Conservation (phyloP, 1,140 invertebrate genomes). For the Drosophila lowei region DNA sequence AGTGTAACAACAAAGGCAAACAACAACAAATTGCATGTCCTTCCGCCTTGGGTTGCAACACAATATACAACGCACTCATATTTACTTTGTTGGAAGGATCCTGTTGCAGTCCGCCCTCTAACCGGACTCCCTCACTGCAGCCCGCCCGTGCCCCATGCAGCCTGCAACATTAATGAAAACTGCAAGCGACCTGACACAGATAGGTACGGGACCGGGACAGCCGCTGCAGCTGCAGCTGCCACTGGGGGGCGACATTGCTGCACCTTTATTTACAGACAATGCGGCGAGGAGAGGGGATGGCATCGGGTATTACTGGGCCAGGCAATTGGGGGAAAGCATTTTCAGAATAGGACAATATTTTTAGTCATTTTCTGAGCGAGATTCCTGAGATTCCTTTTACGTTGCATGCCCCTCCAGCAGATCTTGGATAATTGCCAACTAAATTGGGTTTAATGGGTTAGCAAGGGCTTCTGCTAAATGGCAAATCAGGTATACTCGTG, state of each 20-base stretch:
- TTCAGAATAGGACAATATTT: conserved; percentile 44
- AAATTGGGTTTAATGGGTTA: conserved; percentile 40
- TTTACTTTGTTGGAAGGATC: conserved; percentile 61
- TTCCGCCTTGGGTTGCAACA: conserved; percentile 75
- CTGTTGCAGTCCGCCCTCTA: conserved; percentile 19
- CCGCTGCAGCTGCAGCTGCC: conserved; percentile 1
- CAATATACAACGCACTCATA: conserved; percentile 77
- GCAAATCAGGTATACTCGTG: not conserved
- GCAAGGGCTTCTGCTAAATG: conserved; percentile 20
- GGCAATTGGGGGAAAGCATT: conserved; percentile 17
- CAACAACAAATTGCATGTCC: conserved; percentile 80
- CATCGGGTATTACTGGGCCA: not conserved
- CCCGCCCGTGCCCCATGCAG: conserved; percentile 16
- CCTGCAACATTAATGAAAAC: conserved; percentile 72
- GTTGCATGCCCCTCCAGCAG: conserved; percentile 10
- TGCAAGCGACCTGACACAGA: conserved; percentile 67
- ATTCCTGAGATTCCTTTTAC: conserved; percentile 33
- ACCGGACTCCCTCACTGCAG: conserved; percentile 15
- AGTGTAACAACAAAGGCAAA: conserved; percentile 64
- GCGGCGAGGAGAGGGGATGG: not conserved
- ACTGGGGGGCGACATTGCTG: conserved; percentile 21
- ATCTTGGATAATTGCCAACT: conserved; percentile 49
- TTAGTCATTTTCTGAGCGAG: conserved; percentile 38
- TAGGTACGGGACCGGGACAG: conserved; percentile 19
- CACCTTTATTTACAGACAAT: conserved; percentile 44